Conservation (phyloP, 2,797 vertebrate species). For the Malurus splendens region DNA sequence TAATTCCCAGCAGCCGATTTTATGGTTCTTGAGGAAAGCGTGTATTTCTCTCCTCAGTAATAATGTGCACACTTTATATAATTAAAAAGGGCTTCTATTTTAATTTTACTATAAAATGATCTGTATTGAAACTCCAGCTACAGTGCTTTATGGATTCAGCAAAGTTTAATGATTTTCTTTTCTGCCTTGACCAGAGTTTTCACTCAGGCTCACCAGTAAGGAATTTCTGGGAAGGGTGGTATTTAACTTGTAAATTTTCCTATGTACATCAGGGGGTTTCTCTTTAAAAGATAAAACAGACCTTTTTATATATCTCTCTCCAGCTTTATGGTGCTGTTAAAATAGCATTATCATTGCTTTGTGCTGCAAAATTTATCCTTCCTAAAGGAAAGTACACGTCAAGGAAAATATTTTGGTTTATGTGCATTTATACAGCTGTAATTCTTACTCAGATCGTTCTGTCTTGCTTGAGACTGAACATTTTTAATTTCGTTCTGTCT, state of each 20-base stretch:
- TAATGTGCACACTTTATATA: slow-evolving; percentile 51
- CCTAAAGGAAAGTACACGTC: slow-evolving; percentile 18
- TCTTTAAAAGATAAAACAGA: slow-evolving; percentile 7
- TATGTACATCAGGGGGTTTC: neutral
- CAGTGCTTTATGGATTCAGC: neutral
- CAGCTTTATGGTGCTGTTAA: neutral
- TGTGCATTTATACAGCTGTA: slow-evolving; percentile 17
- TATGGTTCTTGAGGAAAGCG: slow-evolving; percentile 48
- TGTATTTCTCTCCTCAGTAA: slow-evolving; percentile 47
- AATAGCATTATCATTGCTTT: neutral
- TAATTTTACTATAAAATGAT: slow-evolving; percentile 55
- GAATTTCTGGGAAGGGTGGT: neutral
- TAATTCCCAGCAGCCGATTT: slow-evolving; percentile 57
- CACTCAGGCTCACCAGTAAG: neutral
- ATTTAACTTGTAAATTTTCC: slow-evolving; percentile 26
- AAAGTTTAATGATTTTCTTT: slow-evolving; percentile 24
- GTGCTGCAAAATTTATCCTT: slow-evolving; percentile 13
- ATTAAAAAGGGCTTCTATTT: slow-evolving; percentile 64
- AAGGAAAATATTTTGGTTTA: slow-evolving; percentile 25
- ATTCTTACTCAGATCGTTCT: slow-evolving; percentile 9
- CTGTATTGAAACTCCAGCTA: slow-evolving; percentile 27
- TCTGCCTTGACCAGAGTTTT: neutral
- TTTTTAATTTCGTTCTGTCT: slow-evolving; percentile 34
- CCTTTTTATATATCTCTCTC: neutral
- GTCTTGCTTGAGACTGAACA: slow-evolving; percentile 37